phyloP scores from a whole-genome alignment of 2,888 invertebrate species.

The Conistra vaccinii region DNA sequence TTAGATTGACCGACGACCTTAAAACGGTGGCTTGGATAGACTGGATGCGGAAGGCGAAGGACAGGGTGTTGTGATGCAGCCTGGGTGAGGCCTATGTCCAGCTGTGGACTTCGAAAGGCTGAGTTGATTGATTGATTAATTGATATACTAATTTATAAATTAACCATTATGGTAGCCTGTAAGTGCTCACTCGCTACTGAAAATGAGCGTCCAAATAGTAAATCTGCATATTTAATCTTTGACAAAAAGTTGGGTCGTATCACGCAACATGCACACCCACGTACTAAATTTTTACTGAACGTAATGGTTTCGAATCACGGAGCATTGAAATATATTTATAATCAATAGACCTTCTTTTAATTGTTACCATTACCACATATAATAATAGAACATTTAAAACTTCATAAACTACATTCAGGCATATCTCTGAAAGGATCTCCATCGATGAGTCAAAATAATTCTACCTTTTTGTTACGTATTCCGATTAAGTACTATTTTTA shows the following conservation, averaged over 20 bases:
- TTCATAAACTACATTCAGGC: background rate
- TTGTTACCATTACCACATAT: background rate
- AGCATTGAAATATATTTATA: background rate
- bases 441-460: conserved; percentile 10
- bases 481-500: background rate
- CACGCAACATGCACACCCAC: background rate
- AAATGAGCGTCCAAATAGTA: background rate
- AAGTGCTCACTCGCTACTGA: too few relatives aligned
- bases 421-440: conserved; percentile 10
- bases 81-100: background rate
- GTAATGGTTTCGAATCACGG: conserved; percentile 1
- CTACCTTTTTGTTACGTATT: background rate
- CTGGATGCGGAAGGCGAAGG: background rate
- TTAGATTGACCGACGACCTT: background rate
- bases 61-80: background rate
- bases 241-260: background rate
- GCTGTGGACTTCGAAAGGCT: background rate
- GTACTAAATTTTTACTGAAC: background rate
- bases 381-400: conserved; percentile 7
- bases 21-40: background rate
- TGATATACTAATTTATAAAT: background rate
- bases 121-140: background rate
- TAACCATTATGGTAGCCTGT: too few relatives aligned
- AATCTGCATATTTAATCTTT: background rate
- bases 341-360: conserved; percentile 6